Conservation (phyloP, 2,797 vertebrate species). For the Tenualosa thibaudeaui region DNA sequence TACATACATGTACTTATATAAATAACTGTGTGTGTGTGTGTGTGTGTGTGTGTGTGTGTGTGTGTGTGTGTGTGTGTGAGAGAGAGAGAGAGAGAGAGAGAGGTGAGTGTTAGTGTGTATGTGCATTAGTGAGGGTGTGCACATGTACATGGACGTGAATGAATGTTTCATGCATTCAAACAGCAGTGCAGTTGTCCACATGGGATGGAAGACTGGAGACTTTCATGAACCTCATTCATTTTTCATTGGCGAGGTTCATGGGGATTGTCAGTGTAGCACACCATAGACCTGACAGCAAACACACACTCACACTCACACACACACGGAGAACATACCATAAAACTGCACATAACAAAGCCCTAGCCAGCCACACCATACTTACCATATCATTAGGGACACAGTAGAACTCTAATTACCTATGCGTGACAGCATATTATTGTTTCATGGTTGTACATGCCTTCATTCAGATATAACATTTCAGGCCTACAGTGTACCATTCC, state of each 20-base stretch:
- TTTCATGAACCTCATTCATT: conserved; percentile 21
- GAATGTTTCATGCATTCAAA: conserved; percentile 12
- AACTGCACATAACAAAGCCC: background rate
- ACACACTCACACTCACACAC: background rate
- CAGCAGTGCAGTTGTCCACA: background rate
- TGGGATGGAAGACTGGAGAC: background rate
- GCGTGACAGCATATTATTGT: background rate
- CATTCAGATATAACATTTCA: background rate
- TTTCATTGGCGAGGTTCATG: background rate
- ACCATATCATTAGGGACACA: background rate
- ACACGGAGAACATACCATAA: background rate
- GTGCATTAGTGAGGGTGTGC: background rate
- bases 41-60: background rate
- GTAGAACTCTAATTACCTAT: background rate
- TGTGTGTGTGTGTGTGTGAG: background rate
- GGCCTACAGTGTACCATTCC: background rate
- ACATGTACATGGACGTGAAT: background rate
- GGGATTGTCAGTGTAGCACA: background rate
- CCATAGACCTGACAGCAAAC: background rate
- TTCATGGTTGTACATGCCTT: background rate
- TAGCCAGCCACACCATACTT: background rate
- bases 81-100: no score
- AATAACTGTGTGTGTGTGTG: background rate
- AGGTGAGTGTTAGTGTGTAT: background rate
- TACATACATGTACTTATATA: background rate